Evolutionary conservation across 2,113 vertebrate species (phyloP).

Genomic region (Malurus alboscapulatus): DNA sequence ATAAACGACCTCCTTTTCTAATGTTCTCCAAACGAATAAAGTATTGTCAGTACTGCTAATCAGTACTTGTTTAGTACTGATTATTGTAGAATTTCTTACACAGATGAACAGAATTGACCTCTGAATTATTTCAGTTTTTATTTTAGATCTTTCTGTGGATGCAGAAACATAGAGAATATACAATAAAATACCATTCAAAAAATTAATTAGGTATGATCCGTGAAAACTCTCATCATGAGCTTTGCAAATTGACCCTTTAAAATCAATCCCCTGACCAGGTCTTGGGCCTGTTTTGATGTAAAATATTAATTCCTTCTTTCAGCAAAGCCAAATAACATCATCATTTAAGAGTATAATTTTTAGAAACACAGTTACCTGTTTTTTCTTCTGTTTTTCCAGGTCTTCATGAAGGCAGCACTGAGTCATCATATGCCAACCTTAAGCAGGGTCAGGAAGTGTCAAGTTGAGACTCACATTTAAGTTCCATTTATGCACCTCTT

Average conservation of each 20-base stretch:
- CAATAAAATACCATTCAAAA: not conserved
- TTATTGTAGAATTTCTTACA: not conserved
- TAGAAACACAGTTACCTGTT: not conserved
- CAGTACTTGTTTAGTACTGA: not conserved
- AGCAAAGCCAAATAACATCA: not conserved
- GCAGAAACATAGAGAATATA: not conserved
- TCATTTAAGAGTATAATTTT: not conserved
- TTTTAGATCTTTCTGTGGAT: not conserved
- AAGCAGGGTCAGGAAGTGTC: not conserved
- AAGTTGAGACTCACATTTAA: not conserved
- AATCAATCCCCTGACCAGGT: not conserved
- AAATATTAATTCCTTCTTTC: not conserved
- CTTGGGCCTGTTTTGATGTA: not conserved
- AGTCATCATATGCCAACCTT: not conserved
- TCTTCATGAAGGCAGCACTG: not conserved
- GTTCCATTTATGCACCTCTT: not conserved
- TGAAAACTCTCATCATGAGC: not conserved
- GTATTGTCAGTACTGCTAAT: not conserved
- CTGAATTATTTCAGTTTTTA: not conserved
- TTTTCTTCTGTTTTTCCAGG: not conserved
- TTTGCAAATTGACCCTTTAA: not conserved
- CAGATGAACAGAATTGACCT: not conserved
- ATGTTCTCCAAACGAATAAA: not conserved
- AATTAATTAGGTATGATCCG: not conserved
- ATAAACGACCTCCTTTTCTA: not conserved